phyloP scores from a whole-genome alignment of 2,113 vertebrate genomes.

The Abramis brama region DNA sequence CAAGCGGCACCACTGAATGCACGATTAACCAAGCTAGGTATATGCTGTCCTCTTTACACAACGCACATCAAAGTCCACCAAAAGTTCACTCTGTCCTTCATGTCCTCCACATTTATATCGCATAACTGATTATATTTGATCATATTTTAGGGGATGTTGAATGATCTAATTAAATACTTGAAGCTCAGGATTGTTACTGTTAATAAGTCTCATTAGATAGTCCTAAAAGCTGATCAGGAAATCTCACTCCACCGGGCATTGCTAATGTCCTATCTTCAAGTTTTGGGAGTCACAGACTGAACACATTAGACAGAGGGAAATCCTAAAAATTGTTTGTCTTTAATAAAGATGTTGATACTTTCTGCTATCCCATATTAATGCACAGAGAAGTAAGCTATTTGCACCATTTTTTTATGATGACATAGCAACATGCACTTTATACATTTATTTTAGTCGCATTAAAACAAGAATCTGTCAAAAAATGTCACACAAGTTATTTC shows the following conservation, averaged over 20 bases:
- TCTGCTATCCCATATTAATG: neutral
- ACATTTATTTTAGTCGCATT: neutral
- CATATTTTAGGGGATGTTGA: neutral
- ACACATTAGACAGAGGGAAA: constrained; percentile 28
- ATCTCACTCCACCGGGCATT: constrained; percentile 21
- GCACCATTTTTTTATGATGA: neutral
- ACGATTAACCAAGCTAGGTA: constrained; percentile 63
- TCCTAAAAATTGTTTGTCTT: neutral
- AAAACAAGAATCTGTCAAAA: neutral
- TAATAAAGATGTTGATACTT: neutral
- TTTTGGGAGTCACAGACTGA: constrained; percentile 25
- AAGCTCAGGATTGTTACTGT: constrained; percentile 23
- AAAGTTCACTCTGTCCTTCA: constrained; percentile 13
- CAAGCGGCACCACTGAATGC: constrained; percentile 61
- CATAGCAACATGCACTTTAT: neutral
- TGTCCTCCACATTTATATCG: neutral
- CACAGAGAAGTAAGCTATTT: neutral
- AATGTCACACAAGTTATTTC: neutral
- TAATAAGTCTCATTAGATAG: constrained; percentile 28
- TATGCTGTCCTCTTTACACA: constrained; percentile 46
- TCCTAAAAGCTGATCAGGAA: constrained; percentile 38
- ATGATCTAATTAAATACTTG: constrained; percentile 15
- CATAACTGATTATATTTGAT: neutral
- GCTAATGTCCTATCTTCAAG: constrained; percentile 18
- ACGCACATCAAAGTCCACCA: constrained; percentile 61